Conservation (phyloP, 2,797 vertebrate species). For the Rhynchotus rufescens region DNA sequence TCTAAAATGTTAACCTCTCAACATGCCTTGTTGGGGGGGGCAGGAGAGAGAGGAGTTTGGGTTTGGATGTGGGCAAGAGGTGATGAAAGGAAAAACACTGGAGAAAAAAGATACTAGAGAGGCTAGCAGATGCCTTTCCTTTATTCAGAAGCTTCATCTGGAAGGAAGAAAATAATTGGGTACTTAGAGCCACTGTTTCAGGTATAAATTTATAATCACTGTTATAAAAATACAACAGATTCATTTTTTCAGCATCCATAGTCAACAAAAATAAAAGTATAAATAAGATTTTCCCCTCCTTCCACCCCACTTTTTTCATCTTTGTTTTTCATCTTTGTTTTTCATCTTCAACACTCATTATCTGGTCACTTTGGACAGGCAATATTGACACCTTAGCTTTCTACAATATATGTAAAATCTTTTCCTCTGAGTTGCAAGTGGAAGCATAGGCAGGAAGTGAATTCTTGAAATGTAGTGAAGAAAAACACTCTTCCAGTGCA, state of each 20-base stretch:
- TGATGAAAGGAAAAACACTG: background rate
- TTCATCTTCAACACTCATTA: background rate
- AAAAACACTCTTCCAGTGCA: background rate
- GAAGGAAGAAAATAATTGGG: background rate
- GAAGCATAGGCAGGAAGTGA: background rate
- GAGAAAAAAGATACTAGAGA: background rate
- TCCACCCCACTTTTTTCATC: rapidly evolving
- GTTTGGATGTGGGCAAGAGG: background rate
- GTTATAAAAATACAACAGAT: background rate
- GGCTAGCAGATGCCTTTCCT: background rate
- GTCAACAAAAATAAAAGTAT: background rate
- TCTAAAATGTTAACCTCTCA: background rate
- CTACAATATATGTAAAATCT: background rate
- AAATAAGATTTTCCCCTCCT: background rate
- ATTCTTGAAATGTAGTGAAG: background rate
- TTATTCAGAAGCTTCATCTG: background rate
- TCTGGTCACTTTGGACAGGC: background rate
- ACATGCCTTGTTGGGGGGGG: rapidly evolving
- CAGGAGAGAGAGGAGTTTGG: background rate
- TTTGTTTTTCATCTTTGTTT: background rate
- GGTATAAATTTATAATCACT: background rate
- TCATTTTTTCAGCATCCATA: background rate
- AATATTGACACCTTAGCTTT: background rate
- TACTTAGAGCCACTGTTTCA: background rate
- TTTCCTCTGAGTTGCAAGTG: background rate